A percentile compares a stretch with the other conserved stretches of the same genome.
phyloP scores from a whole-genome alignment of 2,888 invertebrate genomes.

The Zelleria hepariella region DNA sequence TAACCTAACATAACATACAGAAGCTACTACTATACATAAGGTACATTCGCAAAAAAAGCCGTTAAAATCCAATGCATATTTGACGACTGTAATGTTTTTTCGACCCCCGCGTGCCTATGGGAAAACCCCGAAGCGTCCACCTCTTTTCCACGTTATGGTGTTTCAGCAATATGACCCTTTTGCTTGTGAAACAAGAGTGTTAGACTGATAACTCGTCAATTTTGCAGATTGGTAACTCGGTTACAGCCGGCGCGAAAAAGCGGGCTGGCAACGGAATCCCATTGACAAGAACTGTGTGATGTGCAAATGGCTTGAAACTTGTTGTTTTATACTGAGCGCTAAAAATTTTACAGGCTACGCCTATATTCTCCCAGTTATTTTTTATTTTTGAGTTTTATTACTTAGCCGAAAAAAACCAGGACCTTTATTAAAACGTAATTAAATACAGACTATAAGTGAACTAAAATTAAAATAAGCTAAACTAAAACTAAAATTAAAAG shows the following conservation, averaged over 20 bases:
- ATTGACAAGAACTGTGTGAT: background rate
- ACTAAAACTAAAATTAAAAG: too few species aligned
- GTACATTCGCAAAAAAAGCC: background rate
- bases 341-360: too few species aligned
- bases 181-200: background rate
- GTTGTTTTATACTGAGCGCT: background rate
- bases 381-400: too few species aligned
- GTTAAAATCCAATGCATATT: background rate
- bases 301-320: background rate
- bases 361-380: too few species aligned
- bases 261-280: background rate
- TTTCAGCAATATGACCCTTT: background rate
- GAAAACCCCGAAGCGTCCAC: background rate
- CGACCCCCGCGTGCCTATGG: background rate
- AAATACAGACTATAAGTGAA: too few species aligned
- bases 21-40: too few species aligned
- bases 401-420: too few species aligned
- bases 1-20: too few species aligned
- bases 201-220: background rate
- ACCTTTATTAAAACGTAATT: too few species aligned
- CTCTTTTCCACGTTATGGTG: background rate
- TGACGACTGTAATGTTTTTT: background rate
- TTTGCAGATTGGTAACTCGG: background rate
- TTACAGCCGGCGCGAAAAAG: background rate
- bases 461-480: too few species aligned